Percentiles rank a stretch among this genome's conserved stretches.
These are phyloP conservation scores for Cinclus cinclus DNA, from an alignment of 2,113 vertebrate genomes.

Conservation along the genomic window DNA sequence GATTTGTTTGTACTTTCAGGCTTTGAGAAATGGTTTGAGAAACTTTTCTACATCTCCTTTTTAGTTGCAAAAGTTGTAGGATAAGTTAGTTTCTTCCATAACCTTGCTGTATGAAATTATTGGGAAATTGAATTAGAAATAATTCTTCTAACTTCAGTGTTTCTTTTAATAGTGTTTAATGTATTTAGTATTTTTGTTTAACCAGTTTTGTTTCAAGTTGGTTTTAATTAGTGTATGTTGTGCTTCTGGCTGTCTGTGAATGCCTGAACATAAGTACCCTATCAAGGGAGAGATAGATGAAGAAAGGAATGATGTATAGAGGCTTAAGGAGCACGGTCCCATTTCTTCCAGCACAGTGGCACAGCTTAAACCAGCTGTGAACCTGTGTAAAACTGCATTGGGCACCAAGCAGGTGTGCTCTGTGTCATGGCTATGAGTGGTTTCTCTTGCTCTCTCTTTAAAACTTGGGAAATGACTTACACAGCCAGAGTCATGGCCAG, in stretches of 20 bases:
- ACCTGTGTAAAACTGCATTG: not conserved
- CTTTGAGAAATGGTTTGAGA: not conserved
- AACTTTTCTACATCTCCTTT: not conserved
- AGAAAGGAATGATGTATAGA: not conserved
- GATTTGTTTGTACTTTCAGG: not conserved
- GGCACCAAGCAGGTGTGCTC: not conserved
- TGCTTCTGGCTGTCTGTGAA: not conserved
- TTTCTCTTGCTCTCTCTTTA: not conserved
- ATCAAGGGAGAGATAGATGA: not conserved
- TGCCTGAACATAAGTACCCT: not conserved
- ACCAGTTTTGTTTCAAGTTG: not conserved
- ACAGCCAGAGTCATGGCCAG: not conserved
- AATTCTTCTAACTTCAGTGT: not conserved
- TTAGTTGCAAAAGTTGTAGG: not conserved
- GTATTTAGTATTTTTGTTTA: not conserved
- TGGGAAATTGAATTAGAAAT: not conserved
- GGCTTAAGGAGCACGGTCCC: not conserved
- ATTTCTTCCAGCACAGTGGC: not conserved
- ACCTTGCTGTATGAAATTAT: not conserved
- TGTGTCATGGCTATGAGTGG: fast-evolving
- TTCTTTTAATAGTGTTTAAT: not conserved
- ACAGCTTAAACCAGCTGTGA: not conserved
- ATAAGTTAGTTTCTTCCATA: not conserved
- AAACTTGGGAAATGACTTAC: not conserved
- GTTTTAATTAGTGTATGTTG: not conserved